Percentiles rank a stretch among this genome's conserved stretches.
These are phyloP conservation scores for Macropodus opercularis DNA, from an alignment of 2,797 vertebrate species.

Conservation along the genomic window DNA sequence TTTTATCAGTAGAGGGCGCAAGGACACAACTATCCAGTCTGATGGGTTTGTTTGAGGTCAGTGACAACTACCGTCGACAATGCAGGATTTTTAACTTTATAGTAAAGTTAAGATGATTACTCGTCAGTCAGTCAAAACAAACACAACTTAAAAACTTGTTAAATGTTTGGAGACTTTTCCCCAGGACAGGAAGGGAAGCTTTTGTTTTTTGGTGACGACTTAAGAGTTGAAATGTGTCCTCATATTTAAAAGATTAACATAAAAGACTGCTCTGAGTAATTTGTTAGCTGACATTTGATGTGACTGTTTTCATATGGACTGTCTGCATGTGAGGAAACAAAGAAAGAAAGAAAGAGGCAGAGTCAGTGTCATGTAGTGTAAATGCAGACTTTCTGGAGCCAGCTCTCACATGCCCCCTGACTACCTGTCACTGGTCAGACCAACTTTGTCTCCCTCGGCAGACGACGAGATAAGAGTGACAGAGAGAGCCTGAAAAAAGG, in stretches of 20 bases:
- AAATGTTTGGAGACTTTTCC: not conserved
- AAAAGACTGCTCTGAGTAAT: constrained; percentile 41
- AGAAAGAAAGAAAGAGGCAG: constrained; percentile 8
- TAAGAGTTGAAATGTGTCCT: not conserved
- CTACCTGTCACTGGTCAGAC: constrained; percentile 69
- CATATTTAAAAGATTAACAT: not conserved
- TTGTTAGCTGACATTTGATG: constrained; percentile 60
- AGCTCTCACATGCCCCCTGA: constrained; percentile 67
- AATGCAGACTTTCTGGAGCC: constrained; percentile 81
- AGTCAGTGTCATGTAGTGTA: constrained; percentile 58
- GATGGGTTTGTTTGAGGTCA: constrained; percentile 52
- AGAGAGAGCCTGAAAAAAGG: constrained; percentile 15
- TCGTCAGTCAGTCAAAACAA: constrained; percentile 2
- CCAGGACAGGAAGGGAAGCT: too few species aligned
- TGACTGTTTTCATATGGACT: constrained; percentile 38
- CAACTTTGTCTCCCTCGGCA: constrained; percentile 43
- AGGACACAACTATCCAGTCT: constrained; percentile 43
- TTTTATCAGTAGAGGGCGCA: constrained; percentile 64
- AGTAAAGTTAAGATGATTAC: constrained; percentile 11
- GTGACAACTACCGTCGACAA: not conserved
- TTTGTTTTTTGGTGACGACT: too few species aligned
- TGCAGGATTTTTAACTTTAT: constrained; percentile 8
- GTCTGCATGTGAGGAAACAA: constrained; percentile 10
- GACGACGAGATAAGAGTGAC: constrained; percentile 53
- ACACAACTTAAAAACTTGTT: not conserved